Base-by-base conservation (phyloP, 2,888 invertebrate species). In the Leptopilina myrica region DNA sequence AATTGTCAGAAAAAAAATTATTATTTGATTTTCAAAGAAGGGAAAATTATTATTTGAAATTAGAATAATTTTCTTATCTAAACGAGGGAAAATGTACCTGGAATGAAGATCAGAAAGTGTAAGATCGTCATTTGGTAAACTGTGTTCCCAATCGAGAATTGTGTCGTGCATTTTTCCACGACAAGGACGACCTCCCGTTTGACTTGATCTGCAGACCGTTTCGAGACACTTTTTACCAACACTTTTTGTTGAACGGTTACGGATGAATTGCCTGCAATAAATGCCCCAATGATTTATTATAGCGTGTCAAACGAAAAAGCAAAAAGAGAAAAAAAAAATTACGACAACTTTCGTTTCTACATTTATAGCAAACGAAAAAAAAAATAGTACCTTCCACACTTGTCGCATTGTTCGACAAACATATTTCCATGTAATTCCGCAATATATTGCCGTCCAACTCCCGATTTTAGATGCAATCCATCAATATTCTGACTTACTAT, bases 341-440 rank as follows among this genome's bases (percentile, higher is more conserved):
- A 15, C n/a, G n/a, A 80, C 26, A 64, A 73, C 33, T 56, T 33
- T 14, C 6, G n/a, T n/a, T 73, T 56, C n/a, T 33, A 9, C 14
- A 8, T 56, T 33, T 33, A 33, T 33, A 7, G n/a, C 33, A n/a
- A 59, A 77, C 20, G 20, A 20, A 20, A 1, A 20, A 1, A 20
- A 20, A 20, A 20, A 20, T 20, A 79, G 86, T 92, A 95, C 95
- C 94, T 95, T 91, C 96, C 95, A 92, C 99, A 99, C 86, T 95
- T 94, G 89, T 95, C 95, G 91, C 99, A 99, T 90, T 98, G 96
- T 91, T 98, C 98, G 53, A 97, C 94, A 92, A 98, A 99, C 96
- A 99, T 98, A 92, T 99, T 99, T 1, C 99, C 99, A 93, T 99
- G 99, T 69, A 99, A 93, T 92, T 99, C 99, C 11, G 98, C 95